Evolutionary conservation across 1,140 invertebrate genomes (phyloP), one percentile per base, ranked within the genome.

Genomic region (Nephotettix cincticeps): DNA sequence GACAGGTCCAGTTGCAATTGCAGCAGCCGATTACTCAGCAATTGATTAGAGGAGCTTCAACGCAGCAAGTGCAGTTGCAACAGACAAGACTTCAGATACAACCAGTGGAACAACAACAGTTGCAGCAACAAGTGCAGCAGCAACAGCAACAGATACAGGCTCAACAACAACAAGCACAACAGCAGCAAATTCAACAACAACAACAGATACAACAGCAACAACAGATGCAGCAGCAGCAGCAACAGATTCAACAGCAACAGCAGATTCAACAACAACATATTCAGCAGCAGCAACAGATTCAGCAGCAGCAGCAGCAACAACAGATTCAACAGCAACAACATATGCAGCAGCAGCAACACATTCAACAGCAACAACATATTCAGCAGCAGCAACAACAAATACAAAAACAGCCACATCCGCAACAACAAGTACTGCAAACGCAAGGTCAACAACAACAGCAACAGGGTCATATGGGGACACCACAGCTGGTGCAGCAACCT

Each of bases 111-210:
- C 56, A 25, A 25, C 47, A 51, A 9, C 47, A 51, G 19, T 6
- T 82, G 51, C 82, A 82, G 68, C 82, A 82, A 66, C 81, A 82
- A 25, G 82, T 81, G 45, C 81, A 83, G 51, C 25, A 27, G 25
- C 21, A 25, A 14, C 29, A 19, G 6, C 47, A 51, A n/a, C 17
- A 19, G 80, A 80, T 56, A 76, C 81, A 4, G 78, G 78, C 23
- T 73, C 78, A 0, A 70, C 78, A 3, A 76, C 67, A 76, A n/a
- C 77, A 78, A 54, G 77, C 80, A 29, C 78, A 81, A 30, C 72
- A 79, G 40, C 75, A 36, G 14, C 75, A 63, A 29, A 13, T 17
- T 9, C 28, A 27, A 32, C 75, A 78, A 17, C 79, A 81, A 43
- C 80, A 79, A 17, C 80, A 82, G 17, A 75, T 75, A 68, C 71